A percentile compares a stretch with the other conserved stretches of the same genome.
Conservation (phyloP, 2,797 vertebrate species). For the Thaleichthys pacificus region DNA sequence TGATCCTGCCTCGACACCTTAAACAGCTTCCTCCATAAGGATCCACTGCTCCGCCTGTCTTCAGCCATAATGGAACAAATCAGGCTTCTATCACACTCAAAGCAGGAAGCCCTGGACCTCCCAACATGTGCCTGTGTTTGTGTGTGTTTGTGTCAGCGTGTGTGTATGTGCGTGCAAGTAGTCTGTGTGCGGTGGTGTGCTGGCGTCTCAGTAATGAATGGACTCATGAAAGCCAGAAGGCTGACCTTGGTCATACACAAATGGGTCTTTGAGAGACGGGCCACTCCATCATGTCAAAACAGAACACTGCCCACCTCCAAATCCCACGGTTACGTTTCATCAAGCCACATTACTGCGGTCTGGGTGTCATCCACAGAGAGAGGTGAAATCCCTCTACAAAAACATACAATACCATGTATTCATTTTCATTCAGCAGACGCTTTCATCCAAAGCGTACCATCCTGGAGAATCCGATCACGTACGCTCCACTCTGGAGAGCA, state of each 20-base stretch:
- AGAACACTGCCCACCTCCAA: conserved; percentile 54
- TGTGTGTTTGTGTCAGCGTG: neutral
- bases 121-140: neutral
- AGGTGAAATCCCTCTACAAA: neutral
- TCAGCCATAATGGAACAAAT: no score
- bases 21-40: no score
- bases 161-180: neutral
- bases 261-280: conserved; percentile 69
- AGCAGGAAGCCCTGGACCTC: no score
- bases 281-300: conserved; percentile 67
- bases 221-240: conserved; percentile 45
- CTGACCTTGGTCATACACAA: conserved; percentile 66
- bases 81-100: no score
- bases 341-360: neutral
- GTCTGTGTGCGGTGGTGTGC: no score
- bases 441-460: no score
- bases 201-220: conserved; percentile 1
- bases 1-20: no score
- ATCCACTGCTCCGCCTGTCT: no score
- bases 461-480: neutral
- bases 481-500: no score
- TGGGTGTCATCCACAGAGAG: no score
- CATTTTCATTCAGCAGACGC: no score
- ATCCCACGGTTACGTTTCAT: neutral
- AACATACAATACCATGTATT: neutral